Evolutionary conservation across 2,797 vertebrate genomes (phyloP).

Genomic region (Vultur gryphus): DNA sequence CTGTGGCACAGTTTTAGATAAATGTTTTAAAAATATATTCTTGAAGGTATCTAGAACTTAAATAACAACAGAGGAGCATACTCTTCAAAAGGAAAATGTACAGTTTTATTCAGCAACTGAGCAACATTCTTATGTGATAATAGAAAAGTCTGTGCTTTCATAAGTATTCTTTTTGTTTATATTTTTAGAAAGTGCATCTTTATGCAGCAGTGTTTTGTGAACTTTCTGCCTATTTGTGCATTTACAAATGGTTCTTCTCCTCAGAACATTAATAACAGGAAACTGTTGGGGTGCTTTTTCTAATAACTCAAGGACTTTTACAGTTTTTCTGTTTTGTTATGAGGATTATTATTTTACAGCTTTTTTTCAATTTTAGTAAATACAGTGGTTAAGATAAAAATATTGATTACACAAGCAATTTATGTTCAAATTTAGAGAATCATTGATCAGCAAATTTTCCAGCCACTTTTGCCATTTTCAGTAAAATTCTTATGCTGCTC

Average conservation of each 20-base stretch:
- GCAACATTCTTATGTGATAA: background rate
- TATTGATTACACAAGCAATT: background rate
- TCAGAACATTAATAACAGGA: background rate
- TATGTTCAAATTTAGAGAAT: background rate
- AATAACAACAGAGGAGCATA: background rate
- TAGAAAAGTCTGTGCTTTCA: background rate
- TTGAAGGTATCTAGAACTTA: background rate
- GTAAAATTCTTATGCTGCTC: background rate
- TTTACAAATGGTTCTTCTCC: background rate
- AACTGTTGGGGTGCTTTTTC: accelerated
- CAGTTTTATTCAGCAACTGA: background rate
- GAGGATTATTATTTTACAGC: background rate
- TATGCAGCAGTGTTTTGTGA: background rate
- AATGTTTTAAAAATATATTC: background rate
- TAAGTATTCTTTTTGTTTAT: background rate
- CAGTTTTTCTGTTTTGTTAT: background rate
- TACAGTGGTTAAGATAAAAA: background rate
- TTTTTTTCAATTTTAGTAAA: background rate
- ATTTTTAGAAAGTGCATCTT: background rate
- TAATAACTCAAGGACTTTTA: background rate
- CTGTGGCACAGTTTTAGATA: background rate
- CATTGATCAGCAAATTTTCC: background rate
- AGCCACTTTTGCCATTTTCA: background rate
- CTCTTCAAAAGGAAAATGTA: background rate
- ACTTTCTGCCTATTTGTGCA: background rate